Percentiles rank a stretch among this genome's conserved stretches.
Conservation (phyloP, 2,888 invertebrate species). For the Tiliacea aurago region DNA sequence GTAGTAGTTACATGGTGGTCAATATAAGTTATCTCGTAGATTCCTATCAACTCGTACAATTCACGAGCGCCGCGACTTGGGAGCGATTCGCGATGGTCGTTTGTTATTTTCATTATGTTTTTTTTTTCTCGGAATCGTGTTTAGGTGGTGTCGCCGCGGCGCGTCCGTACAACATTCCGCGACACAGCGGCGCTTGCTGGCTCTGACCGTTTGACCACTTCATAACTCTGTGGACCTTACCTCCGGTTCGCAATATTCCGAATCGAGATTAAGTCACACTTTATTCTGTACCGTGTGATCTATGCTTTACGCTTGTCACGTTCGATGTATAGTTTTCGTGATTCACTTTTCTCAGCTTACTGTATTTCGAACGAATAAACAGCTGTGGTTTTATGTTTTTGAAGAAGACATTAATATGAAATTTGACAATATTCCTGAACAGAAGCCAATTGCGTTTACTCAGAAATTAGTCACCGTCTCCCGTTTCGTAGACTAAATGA, state of each 20-base stretch:
- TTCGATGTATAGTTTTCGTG: conserved; percentile 45
- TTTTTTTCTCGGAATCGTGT: conserved; percentile 82
- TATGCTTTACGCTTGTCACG: conserved; percentile 18
- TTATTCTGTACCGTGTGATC: conserved; percentile 18
- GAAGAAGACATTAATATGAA: conserved; percentile 48
- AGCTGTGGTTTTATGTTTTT: conserved; percentile 62
- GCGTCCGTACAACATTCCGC: conserved; percentile 86
- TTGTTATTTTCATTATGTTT: conserved; percentile 76
- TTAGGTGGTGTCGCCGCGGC: conserved; percentile 79
- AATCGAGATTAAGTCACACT: conserved; percentile 54
- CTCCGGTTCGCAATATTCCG: conserved; percentile 45
- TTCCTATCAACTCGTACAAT: conserved; percentile 59
- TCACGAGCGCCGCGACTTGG: conserved; percentile 61
- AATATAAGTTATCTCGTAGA: conserved; percentile 48
- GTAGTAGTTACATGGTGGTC: conserved; percentile 11
- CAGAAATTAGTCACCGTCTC: conserved; percentile 56
- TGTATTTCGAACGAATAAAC: conserved; percentile 50
- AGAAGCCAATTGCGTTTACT: conserved; percentile 51
- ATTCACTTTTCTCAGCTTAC: conserved; percentile 50
- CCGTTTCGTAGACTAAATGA: conserved; percentile 46
- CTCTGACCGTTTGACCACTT: conserved; percentile 81
- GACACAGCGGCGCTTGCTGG: conserved; percentile 83
- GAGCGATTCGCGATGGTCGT: conserved; percentile 69
- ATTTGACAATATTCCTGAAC: conserved; percentile 44
- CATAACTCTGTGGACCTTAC: conserved; percentile 74